Base-by-base conservation (phyloP, 2,113 vertebrate genomes). In the Calyptomena viridis region DNA sequence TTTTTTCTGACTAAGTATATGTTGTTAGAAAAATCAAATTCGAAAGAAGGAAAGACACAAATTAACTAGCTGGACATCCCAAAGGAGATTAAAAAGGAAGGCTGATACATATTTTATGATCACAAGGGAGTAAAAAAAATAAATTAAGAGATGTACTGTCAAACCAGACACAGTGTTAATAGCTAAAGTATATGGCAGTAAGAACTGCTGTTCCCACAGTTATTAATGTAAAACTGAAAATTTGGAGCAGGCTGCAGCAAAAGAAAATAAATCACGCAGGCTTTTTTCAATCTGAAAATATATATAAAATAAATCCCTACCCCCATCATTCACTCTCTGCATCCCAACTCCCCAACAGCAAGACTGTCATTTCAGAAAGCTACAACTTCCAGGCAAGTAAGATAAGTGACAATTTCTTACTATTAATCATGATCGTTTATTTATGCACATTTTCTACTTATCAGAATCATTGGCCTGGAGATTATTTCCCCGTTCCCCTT, bases 151-250 rank as follows among this genome's bases (percentile, higher is more conserved):
- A 86, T 90, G 80, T 80, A 52, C 89, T 97, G 95, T 96, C 96
- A 97, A 94, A 93, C 56, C 69, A 97, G 93, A 88, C 92, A 93
- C 63, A 74, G 89, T 82, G 92, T 78, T 97, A 97, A 95, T 62
- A 93, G 90, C 89, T 86, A 73, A 88, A 91, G 93, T 97, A 91
- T 90, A 96, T 46, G 76, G 72, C 93, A 97, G 42, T 89, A 90
- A 94, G 90, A 93, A 92, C 55, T 94, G 89, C 91, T 94, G 91
- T 94, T 97, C 95, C 87, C 94, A 85, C 77, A 81, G 94, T 82
- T 94, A 96, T 94, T 97, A 95, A 94, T 93, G 92, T 93, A 95
- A 96, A 69, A 97, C 81, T 89, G 82, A 97, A 96, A 94, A 96
- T 82, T 72, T 73, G 73, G 88, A 97, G 94, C 92, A 95, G 76